These are phyloP conservation scores for Champsocephalus gunnari DNA, from an alignment of 2,797 vertebrate species.

Conservation along the genomic window DNA sequence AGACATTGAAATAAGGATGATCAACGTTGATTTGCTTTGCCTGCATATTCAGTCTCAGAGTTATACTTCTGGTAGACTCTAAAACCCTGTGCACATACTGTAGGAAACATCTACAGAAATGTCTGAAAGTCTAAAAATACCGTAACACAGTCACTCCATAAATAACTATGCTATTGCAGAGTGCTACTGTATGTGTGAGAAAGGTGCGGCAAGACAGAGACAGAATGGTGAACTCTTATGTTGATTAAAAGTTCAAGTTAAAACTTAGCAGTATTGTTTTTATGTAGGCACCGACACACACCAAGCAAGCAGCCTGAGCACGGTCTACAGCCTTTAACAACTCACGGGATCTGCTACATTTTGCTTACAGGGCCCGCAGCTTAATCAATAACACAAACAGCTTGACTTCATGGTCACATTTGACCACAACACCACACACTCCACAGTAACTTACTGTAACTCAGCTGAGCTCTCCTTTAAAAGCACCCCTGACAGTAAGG, in stretches of 20 bases:
- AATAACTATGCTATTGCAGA: neutral
- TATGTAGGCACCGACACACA: neutral
- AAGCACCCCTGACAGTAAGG: conserved; percentile 15
- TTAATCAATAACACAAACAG: conserved; percentile 10
- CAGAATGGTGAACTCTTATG: conserved; percentile 23
- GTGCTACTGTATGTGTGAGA: neutral
- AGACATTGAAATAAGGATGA: neutral
- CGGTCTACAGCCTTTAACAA: neutral
- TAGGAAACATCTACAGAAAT: neutral
- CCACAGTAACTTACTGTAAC: neutral
- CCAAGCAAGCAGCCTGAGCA: conserved; percentile 5
- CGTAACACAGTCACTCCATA: neutral
- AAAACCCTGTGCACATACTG: neutral
- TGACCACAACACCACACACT: conserved; percentile 2
- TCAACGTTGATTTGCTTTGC: conserved; percentile 4
- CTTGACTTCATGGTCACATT: neutral
- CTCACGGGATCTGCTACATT: neutral
- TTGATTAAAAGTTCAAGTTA: conserved; percentile 27
- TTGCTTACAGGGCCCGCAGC: neutral
- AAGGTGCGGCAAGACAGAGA: conserved; percentile 30
- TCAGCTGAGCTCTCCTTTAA: neutral
- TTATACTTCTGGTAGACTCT: neutral
- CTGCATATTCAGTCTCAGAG: neutral
- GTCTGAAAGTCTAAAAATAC: neutral
- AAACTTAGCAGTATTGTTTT: neutral